These are phyloP conservation scores for Phylloscopus trochilus DNA, from an alignment of 2,113 vertebrate species.

Conservation along the genomic window DNA sequence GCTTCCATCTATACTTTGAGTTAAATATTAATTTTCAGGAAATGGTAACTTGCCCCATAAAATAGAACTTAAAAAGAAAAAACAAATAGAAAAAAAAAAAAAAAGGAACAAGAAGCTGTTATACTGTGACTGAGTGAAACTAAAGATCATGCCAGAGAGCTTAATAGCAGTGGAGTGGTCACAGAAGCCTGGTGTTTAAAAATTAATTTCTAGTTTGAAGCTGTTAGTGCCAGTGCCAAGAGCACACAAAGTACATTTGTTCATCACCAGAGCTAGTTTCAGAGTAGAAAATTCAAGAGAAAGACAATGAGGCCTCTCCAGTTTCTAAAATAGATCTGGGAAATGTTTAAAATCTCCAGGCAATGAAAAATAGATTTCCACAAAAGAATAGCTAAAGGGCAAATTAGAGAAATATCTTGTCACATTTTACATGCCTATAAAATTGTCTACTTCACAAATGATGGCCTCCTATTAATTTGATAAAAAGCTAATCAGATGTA, in stretches of 20 bases:
- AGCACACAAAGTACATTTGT: constrained; percentile 54
- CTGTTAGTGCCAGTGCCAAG: constrained; percentile 40
- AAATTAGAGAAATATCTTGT: constrained; percentile 33
- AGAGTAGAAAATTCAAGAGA: constrained; percentile 36
- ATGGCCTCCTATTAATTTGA: constrained; percentile 28
- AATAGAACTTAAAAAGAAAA: neutral
- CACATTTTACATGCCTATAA: neutral
- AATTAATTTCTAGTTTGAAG: constrained; percentile 70
- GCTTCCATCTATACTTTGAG: constrained; percentile 53
- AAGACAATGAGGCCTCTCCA: constrained; percentile 44
- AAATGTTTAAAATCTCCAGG: constrained; percentile 24
- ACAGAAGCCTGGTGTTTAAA: constrained; percentile 66
- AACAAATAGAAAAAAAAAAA: neutral
- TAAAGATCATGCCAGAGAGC: constrained; percentile 39
- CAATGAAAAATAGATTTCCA: constrained; percentile 27
- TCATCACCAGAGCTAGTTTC: constrained; percentile 41
- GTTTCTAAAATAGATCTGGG: constrained; percentile 22
- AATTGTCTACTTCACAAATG: neutral
- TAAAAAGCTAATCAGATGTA: neutral
- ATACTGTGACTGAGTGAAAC: constrained; percentile 33
- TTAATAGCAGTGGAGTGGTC: constrained; percentile 58
- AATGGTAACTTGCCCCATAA: constrained; percentile 49
- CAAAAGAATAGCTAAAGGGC: constrained; percentile 20
- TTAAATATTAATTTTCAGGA: constrained; percentile 61
- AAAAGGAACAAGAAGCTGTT: neutral